phyloP scores from a whole-genome alignment of 2,888 invertebrate genomes.

The Oxytorus armatus region DNA sequence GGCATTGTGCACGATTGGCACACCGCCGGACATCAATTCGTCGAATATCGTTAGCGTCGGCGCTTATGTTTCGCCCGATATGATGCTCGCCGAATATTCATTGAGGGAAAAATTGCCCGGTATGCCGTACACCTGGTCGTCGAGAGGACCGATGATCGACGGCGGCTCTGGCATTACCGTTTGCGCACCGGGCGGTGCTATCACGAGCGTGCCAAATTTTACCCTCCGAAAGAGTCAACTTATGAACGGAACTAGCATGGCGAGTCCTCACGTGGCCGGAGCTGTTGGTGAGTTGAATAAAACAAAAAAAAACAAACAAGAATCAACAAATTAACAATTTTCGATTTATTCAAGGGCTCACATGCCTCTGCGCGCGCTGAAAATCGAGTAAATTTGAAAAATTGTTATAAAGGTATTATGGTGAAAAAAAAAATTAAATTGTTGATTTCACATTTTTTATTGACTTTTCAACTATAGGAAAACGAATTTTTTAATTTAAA shows the following conservation, averaged over 20 bases:
- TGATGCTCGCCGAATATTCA: constrained; percentile 98
- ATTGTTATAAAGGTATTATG: no score
- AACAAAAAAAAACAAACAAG: background rate
- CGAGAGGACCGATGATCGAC: constrained; percentile 94
- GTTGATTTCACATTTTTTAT: no score
- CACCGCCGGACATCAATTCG: constrained; percentile 93
- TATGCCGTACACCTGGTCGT: constrained; percentile 96
- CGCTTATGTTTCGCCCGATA: constrained; percentile 98
- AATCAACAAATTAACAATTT: background rate
- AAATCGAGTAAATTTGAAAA: no score
- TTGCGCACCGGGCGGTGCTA: constrained; percentile 97
- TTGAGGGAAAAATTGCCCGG: constrained; percentile 93
- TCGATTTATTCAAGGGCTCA: background rate
- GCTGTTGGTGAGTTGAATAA: constrained; percentile 90
- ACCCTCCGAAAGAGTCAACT: constrained; percentile 94
- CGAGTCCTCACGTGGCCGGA: constrained; percentile 98
- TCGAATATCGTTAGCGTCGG: constrained; percentile 96
- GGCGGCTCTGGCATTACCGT: constrained; percentile 95
- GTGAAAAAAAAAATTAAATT: no score
- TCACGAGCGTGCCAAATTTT: constrained; percentile 95
- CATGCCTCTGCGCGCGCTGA: no score
- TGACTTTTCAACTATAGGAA: no score
- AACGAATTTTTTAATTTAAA: no score
- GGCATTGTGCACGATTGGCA: constrained; percentile 96
- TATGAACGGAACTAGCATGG: constrained; percentile 99